These are phyloP conservation scores for Menidia beryllina DNA, from an alignment of 2,113 vertebrate species.

Conservation along the genomic window DNA sequence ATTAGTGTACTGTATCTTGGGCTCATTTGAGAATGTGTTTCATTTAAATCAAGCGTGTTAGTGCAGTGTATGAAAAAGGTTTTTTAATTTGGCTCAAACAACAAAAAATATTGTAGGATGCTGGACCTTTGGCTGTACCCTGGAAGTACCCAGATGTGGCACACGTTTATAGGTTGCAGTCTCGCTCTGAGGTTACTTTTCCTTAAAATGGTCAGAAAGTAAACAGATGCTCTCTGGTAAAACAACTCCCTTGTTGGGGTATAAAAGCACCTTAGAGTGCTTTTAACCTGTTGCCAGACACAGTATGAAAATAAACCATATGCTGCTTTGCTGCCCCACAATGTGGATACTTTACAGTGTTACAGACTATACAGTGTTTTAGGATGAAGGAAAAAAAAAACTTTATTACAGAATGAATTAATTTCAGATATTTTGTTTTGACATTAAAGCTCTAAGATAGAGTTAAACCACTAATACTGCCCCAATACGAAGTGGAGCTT, in stretches of 20 bases:
- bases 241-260: conserved; percentile 49
- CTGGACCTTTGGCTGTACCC: conserved; percentile 22
- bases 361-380: conserved; percentile 22
- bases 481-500: no score
- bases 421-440: not conserved
- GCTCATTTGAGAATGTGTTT: conserved; percentile 6
- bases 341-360: conserved; percentile 9
- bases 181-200: conserved; percentile 45
- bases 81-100: conserved; percentile 33
- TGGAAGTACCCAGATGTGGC: conserved; percentile 51
- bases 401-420: not conserved
- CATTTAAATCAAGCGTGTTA: not conserved
- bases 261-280: conserved; percentile 57
- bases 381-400: conserved; percentile 14
- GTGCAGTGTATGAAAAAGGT: conserved; percentile 34
- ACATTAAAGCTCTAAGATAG: not conserved
- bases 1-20: not conserved
- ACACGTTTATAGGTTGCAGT: conserved; percentile 48
- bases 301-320: conserved; percentile 56
- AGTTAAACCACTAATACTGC: no score
- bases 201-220: conserved; percentile 46
- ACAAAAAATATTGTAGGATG: conserved; percentile 21
- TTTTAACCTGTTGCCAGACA: conserved; percentile 52
- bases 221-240: conserved; percentile 52
- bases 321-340: conserved; percentile 41